phyloP scores from a whole-genome alignment of 1,140 invertebrate genomes.

The Physella acuta region DNA sequence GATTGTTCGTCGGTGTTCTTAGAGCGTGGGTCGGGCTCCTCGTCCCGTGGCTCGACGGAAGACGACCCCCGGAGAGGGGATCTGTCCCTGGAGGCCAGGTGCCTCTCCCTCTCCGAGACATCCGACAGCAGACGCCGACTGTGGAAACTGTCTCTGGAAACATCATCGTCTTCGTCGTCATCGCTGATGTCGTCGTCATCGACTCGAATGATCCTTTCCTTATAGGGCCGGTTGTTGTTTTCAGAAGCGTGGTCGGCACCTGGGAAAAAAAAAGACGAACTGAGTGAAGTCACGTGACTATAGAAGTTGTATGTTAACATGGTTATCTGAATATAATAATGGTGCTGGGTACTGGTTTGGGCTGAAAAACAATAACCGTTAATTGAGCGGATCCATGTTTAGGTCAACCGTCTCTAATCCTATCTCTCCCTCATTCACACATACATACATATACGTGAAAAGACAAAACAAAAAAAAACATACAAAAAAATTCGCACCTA shows the following conservation, averaged over 20 bases:
- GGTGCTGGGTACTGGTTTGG: no score
- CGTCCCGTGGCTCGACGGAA: not conserved
- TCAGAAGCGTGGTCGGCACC: not conserved
- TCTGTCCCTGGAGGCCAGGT: not conserved
- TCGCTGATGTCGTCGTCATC: conserved; percentile 18
- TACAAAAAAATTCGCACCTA: no score
- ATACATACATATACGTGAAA: no score
- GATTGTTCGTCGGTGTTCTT: not conserved
- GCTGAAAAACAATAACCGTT: no score
- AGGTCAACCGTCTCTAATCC: no score
- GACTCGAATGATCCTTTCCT: conserved; percentile 21
- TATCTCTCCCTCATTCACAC: no score
- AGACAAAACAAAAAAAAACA: no score
- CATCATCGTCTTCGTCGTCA: conserved; percentile 19
- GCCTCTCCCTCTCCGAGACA: not conserved
- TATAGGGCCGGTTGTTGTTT: conserved; percentile 9
- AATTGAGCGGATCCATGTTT: no score
- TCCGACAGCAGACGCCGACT: not conserved
- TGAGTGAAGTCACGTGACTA: not conserved
- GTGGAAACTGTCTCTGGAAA: conserved; percentile 15
- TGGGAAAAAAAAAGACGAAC: conserved; percentile 3
- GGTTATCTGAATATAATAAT: not conserved
- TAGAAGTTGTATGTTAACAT: not conserved
- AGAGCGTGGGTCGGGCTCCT: not conserved
- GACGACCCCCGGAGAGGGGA: not conserved